Percentiles rank a stretch among this genome's conserved stretches.
Conservation (phyloP, 2,888 invertebrate genomes). For the Clunio marinus region DNA sequence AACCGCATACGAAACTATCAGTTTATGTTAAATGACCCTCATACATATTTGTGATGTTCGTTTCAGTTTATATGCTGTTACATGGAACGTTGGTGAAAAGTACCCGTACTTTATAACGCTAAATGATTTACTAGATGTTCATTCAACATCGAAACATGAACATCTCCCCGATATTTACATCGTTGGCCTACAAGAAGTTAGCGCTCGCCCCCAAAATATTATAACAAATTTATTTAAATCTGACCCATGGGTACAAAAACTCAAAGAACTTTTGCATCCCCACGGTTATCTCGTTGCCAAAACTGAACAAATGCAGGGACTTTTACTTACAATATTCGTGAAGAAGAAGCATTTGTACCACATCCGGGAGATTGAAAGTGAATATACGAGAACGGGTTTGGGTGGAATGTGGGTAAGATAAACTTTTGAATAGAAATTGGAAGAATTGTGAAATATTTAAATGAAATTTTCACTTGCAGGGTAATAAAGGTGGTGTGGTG, state of each 20-base stretch:
- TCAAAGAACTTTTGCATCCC: conserved; percentile 64
- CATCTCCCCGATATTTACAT: conserved; percentile 77
- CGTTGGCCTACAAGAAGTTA: conserved; percentile 85
- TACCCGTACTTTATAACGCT: conserved; percentile 69
- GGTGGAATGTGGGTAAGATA: conserved; percentile 84
- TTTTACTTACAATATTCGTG: conserved; percentile 73
- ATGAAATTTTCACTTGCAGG: conserved; percentile 64
- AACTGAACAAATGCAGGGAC: conserved; percentile 76
- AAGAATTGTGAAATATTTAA: too few species aligned
- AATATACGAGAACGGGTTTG: conserved; percentile 84
- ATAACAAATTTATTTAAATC: conserved; percentile 74
- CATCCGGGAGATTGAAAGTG: conserved; percentile 77
- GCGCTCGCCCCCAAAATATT: conserved; percentile 80
- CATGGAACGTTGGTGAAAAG: conserved; percentile 87
- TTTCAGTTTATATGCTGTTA: conserved; percentile 72
- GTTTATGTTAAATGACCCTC: conserved; percentile 8
- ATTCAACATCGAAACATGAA: conserved; percentile 59
- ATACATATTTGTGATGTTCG: neutral
- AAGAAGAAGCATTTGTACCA: conserved; percentile 74
- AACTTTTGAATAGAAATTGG: too few species aligned
- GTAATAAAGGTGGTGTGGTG: conserved; percentile 93
- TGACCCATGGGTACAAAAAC: conserved; percentile 77
- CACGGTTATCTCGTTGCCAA: conserved; percentile 74
- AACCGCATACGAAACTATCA: too few species aligned
- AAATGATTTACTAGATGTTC: conserved; percentile 64